Evolutionary conservation across 2,888 invertebrate genomes (phyloP).

Genomic region (Onchidella celtica): DNA sequence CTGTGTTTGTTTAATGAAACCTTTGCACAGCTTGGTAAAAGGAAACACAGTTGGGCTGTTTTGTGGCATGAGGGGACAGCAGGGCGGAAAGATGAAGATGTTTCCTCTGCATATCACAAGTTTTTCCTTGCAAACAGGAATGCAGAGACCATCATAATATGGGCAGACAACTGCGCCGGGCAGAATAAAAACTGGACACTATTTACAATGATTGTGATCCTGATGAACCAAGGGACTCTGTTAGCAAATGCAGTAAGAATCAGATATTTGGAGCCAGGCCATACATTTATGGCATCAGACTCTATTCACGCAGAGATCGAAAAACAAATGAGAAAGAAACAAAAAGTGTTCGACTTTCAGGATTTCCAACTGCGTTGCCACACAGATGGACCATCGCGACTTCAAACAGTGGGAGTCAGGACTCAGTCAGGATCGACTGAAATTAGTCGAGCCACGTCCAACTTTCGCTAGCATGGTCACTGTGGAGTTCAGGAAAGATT

Average conservation of each 20-base stretch:
- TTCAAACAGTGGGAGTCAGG: neutral
- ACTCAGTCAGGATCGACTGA: neutral
- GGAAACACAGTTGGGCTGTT: neutral
- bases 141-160: neutral
- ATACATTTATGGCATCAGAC: conserved; percentile 15
- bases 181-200: conserved; percentile 28
- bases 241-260: neutral
- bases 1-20: conserved; percentile 20
- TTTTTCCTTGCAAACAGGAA: neutral
- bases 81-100: conserved; percentile 17
- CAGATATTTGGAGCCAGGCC: conserved; percentile 15
- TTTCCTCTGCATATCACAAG: conserved; percentile 14
- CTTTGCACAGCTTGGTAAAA: conserved; percentile 16
- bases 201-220: neutral
- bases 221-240: neutral
- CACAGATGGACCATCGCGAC: neutral
- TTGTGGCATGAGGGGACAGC: conserved; percentile 9
- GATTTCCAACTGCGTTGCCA: neutral
- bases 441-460: neutral
- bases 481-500: neutral
- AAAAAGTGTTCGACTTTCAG: conserved; percentile 6
- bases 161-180: conserved; percentile 19
- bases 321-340: conserved; percentile 7
- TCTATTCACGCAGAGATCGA: neutral
- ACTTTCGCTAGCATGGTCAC: neutral